These are phyloP conservation scores for Burhinus bistriatus DNA, from an alignment of 2,113 vertebrate species.

Conservation along the genomic window DNA sequence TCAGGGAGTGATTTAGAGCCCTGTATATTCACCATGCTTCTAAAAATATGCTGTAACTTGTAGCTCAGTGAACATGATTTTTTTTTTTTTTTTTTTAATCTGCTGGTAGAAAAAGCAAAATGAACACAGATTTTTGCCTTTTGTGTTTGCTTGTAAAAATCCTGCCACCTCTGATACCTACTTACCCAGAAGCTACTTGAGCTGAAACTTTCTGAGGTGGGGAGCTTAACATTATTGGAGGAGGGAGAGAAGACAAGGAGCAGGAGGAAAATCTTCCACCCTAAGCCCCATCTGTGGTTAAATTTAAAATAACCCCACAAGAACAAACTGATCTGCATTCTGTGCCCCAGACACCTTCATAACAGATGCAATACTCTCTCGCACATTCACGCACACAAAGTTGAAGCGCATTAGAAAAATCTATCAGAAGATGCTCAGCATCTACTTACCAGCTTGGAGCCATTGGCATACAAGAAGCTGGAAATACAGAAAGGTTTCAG, in stretches of 20 bases:
- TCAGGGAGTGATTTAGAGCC: not conserved
- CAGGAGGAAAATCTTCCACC: not conserved
- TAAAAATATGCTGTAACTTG: not conserved
- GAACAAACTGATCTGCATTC: constrained; percentile 15
- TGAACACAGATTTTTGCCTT: not conserved
- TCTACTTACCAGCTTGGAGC: not conserved
- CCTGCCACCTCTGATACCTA: not conserved
- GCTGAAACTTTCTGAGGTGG: not conserved
- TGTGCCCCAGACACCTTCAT: not conserved
- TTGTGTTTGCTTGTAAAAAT: not conserved
- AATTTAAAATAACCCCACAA: constrained; percentile 11
- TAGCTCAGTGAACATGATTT: not conserved
- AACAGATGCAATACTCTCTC: not conserved
- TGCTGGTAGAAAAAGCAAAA: not conserved
- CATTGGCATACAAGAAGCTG: not conserved
- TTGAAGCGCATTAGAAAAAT: not conserved
- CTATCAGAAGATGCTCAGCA: constrained; percentile 1
- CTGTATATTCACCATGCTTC: not conserved
- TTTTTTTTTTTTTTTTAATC: not conserved
- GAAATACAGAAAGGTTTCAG: not conserved
- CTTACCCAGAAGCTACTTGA: not conserved
- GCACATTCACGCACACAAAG: not conserved
- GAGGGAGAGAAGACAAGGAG: not conserved
- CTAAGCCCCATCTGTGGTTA: not conserved
- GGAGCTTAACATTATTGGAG: not conserved